Evolutionary conservation across 2,113 vertebrate species (phyloP).

Genomic region (Mastomys coucha): DNA sequence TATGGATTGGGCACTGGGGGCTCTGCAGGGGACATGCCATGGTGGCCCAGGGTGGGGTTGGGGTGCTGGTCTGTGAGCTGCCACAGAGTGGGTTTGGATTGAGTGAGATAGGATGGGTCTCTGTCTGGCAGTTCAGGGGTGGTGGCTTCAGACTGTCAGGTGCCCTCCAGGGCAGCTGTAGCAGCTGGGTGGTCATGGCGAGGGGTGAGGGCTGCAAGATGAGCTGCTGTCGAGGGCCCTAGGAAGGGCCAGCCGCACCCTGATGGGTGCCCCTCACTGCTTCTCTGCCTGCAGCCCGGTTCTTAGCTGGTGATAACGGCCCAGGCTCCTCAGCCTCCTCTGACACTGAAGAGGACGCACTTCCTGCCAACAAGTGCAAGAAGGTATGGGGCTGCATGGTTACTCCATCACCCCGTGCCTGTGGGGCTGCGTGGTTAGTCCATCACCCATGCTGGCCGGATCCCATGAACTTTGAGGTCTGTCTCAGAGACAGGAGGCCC

Average conservation of each 20-base stretch:
- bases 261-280: background rate
- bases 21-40: background rate
- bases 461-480: background rate
- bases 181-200: background rate
- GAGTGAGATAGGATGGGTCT: rapidly evolving
- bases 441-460: too few species aligned
- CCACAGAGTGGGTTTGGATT: rapidly evolving
- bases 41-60: background rate
- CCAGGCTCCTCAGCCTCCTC: slow-evolving; percentile 86
- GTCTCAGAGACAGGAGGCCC: too few species aligned
- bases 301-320: slow-evolving; percentile 88
- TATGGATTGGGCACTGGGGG: too few species aligned
- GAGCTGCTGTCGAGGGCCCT: too few species aligned
- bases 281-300: slow-evolving; percentile 80
- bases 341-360: slow-evolving; percentile 91
- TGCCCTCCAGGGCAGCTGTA: background rate
- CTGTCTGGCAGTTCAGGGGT: background rate
- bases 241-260: background rate
- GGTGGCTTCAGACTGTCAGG: background rate
- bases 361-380: slow-evolving; percentile 93
- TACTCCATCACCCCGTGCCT: too few species aligned
- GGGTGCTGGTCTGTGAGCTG: background rate
- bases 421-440: too few species aligned
- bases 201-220: background rate
- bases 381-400: slow-evolving; percentile 88